A percentile compares a stretch with the other conserved stretches of the same genome.
phyloP scores from a whole-genome alignment of 2,888 invertebrate genomes.

The Conchocele bisecta region DNA sequence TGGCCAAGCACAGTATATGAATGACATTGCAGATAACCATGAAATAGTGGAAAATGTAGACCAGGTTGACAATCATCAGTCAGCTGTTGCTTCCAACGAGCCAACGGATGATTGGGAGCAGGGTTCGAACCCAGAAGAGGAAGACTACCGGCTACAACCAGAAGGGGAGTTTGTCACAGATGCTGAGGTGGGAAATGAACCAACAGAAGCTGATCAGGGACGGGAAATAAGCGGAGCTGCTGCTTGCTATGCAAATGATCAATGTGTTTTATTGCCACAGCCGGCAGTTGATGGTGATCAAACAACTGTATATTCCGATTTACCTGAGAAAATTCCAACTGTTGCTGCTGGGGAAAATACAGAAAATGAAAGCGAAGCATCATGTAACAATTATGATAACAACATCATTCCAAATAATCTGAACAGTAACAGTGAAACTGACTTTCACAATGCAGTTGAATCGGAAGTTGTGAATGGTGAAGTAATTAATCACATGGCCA shows the following conservation, averaged over 20 bases:
- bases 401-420: too few species aligned
- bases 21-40: background rate
- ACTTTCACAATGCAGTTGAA: too few species aligned
- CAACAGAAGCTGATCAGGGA: constrained; percentile 48
- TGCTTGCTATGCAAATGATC: background rate
- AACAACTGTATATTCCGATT: background rate
- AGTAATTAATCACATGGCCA: too few species aligned
- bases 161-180: constrained; percentile 40
- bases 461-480: too few species aligned
- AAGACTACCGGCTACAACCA: constrained; percentile 26
- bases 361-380: background rate
- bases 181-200: constrained; percentile 30
- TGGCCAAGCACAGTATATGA: background rate
- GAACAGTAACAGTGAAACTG: background rate
- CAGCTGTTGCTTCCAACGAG: constrained; percentile 2
- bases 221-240: constrained; percentile 11
- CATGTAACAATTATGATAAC: too few species aligned
- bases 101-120: background rate
- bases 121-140: background rate
- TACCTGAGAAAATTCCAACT: background rate
- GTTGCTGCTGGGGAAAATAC: background rate
- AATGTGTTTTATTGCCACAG: background rate
- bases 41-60: background rate
- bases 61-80: background rate
- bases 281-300: constrained; percentile 2